These are phyloP conservation scores for Tenthredo mesomela DNA, from an alignment of 2,888 invertebrate genomes.

Conservation along the genomic window DNA sequence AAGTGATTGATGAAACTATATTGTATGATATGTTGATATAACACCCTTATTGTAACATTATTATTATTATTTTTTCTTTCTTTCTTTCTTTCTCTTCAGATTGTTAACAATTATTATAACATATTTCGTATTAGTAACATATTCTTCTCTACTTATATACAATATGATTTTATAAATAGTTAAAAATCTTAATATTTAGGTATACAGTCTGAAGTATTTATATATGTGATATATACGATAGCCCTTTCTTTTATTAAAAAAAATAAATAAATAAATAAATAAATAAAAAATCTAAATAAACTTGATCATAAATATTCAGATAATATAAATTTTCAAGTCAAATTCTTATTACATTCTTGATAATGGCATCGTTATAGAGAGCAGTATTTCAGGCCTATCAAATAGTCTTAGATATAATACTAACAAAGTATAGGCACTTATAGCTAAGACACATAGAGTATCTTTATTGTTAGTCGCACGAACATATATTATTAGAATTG, in stretches of 20 bases:
- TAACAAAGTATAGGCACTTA: slow-evolving; percentile 44
- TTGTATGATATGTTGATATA: slow-evolving; percentile 50
- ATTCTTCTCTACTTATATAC: slow-evolving; percentile 14
- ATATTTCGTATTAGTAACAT: not conserved
- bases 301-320: slow-evolving; percentile 20
- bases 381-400: slow-evolving; percentile 62
- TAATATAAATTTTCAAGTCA: slow-evolving; percentile 23
- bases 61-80: too few species aligned
- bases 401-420: slow-evolving; percentile 54
- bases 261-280: too few species aligned
- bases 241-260: slow-evolving; percentile 67
- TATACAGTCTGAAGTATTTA: slow-evolving; percentile 57
- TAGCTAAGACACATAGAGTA: slow-evolving; percentile 31
- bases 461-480: slow-evolving; percentile 55
- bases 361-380: slow-evolving; percentile 57
- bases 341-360: slow-evolving; percentile 48
- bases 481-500: slow-evolving; percentile 37
- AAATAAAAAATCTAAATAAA: slow-evolving; percentile 21
- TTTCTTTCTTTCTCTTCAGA: not conserved
- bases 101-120: slow-evolving; percentile 41
- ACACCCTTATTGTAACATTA: slow-evolving; percentile 20
- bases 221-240: slow-evolving; percentile 72
- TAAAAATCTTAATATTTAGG: slow-evolving; percentile 57
- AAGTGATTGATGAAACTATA: slow-evolving; percentile 10
- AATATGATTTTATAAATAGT: slow-evolving; percentile 36